Conservation (phyloP, 1,140 invertebrate genomes). For the Anthonomus grandis region DNA sequence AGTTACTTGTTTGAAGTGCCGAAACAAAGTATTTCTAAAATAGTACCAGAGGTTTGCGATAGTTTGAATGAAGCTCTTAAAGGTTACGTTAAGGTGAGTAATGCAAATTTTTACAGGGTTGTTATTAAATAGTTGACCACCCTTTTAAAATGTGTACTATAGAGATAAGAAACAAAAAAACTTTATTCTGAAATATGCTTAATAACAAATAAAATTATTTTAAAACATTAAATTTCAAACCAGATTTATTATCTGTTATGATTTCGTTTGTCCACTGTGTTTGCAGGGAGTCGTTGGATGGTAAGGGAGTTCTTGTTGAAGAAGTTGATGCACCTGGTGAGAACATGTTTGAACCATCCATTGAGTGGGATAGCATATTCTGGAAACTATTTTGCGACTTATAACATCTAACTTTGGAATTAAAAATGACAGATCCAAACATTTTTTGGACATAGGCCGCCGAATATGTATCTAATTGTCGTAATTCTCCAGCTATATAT, state of each 20-base stretch:
- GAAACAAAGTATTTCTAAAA: too few relatives aligned
- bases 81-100: too few relatives aligned
- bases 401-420: neutral
- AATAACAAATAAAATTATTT: neutral
- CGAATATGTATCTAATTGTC: too few relatives aligned
- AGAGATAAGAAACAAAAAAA: neutral
- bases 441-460: slow-evolving; percentile 1
- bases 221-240: neutral
- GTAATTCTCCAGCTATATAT: neutral
- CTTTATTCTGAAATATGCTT: neutral
- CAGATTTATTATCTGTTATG: too few relatives aligned
- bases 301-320: neutral
- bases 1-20: too few relatives aligned
- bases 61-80: too few relatives aligned
- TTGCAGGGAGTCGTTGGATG: neutral
- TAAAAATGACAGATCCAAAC: neutral
- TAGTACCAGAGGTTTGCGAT: too few relatives aligned
- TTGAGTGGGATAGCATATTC: neutral
- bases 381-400: neutral
- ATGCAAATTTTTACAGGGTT: too few relatives aligned
- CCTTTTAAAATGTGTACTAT: too few relatives aligned
- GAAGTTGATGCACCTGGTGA: slow-evolving; percentile 1
- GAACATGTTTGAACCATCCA: neutral
- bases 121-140: too few relatives aligned
- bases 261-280: neutral